Conservation (phyloP, 1,140 invertebrate species). For the Anoplophora glabripennis region DNA sequence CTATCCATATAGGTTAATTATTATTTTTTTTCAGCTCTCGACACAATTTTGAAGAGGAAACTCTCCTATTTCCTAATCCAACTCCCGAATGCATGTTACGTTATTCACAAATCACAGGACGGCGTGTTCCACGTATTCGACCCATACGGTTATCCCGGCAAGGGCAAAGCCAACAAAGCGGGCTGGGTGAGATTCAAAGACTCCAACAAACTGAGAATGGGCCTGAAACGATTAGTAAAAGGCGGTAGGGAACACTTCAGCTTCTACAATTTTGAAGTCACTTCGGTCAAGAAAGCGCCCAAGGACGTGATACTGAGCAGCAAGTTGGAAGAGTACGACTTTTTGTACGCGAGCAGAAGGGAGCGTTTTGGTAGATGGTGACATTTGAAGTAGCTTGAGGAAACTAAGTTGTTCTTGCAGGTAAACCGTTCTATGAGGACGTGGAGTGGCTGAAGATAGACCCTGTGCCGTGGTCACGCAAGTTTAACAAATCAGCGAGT, state of each 20-base stretch:
- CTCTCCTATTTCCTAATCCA: constrained; percentile 56
- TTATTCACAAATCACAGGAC: constrained; percentile 52
- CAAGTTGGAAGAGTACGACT: constrained; percentile 34
- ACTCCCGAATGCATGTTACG: constrained; percentile 53
- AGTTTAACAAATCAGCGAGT: constrained; percentile 25
- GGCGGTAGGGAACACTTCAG: constrained; percentile 24
- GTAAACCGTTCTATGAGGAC: constrained; percentile 43
- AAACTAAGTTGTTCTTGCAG: constrained; percentile 10
- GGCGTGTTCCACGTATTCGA: constrained; percentile 59
- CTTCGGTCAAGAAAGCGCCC: constrained; percentile 53
- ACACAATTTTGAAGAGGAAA: constrained; percentile 41
- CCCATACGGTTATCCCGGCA: constrained; percentile 47
- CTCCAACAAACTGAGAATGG: constrained; percentile 24
- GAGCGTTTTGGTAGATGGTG: constrained; percentile 25
- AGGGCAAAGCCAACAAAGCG: constrained; percentile 25
- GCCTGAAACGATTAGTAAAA: constrained; percentile 13
- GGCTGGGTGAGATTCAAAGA: constrained; percentile 38
- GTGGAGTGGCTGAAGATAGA: constrained; percentile 41
- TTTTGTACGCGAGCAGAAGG: constrained; percentile 9
- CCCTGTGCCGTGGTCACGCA: constrained; percentile 43
- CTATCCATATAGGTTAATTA: too few species aligned
- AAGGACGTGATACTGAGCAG: constrained; percentile 50
- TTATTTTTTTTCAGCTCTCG: constrained; percentile 35
- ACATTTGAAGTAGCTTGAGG: not conserved
- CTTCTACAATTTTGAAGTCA: constrained; percentile 56